These are phyloP conservation scores for Pyralis farinalis DNA, from an alignment of 2,888 invertebrate species.

Conservation along the genomic window DNA sequence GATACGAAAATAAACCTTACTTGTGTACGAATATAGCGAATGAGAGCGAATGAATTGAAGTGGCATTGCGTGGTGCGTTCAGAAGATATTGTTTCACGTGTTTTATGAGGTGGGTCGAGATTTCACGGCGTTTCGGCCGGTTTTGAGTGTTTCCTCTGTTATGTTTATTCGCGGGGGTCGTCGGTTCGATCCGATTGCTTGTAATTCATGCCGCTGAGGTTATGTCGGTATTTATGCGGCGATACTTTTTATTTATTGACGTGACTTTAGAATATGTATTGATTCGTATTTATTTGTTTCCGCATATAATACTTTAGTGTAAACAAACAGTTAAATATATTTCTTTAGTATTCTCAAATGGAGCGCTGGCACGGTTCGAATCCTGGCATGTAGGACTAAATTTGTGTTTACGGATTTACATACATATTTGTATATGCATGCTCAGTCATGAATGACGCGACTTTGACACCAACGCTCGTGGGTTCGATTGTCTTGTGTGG, in stretches of 20 bases:
- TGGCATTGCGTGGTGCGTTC: conserved; percentile 28
- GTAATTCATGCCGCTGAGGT: conserved; percentile 44
- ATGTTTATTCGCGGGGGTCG: conserved; percentile 48
- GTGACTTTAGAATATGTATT: background rate
- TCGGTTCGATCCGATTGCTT: conserved; percentile 48
- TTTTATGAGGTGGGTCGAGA: conserved; percentile 77
- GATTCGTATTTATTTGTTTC: too few species aligned
- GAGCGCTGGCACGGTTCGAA: too few species aligned
- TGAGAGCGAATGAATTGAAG: conserved; percentile 12
- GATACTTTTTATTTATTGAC: conserved; percentile 35
- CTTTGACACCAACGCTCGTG: too few species aligned
- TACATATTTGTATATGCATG: too few species aligned
- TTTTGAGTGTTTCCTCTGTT: conserved; percentile 59
- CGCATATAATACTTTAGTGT: too few species aligned
- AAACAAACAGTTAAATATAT: too few species aligned
- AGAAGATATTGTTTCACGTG: conserved; percentile 76
- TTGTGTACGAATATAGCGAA: conserved; percentile 13
- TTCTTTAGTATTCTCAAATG: too few species aligned
- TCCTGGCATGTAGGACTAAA: too few species aligned
- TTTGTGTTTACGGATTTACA: too few species aligned
- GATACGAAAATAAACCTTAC: conserved; percentile 26
- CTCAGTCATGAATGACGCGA: too few species aligned
- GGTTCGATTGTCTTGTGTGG: too few species aligned
- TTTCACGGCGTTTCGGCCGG: conserved; percentile 63
- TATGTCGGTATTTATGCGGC: conserved; percentile 40